Evolutionary conservation across 2,113 vertebrate genomes (phyloP).

Genomic region (Ursus arctos): DNA sequence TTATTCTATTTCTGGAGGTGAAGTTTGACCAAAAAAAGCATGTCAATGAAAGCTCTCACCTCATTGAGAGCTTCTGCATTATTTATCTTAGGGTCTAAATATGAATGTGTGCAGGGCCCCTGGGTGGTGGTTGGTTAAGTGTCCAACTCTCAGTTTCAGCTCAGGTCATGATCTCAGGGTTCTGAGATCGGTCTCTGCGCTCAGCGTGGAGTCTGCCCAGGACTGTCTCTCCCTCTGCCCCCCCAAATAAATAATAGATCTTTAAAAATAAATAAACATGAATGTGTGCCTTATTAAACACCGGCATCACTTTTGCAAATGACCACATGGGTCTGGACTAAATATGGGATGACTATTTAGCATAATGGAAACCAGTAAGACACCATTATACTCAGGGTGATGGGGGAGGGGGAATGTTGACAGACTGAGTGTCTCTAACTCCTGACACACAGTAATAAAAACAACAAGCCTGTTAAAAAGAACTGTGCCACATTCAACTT

Average conservation of each 20-base stretch:
- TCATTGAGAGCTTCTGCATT: not conserved
- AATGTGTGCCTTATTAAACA: not conserved
- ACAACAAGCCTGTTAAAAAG: not conserved
- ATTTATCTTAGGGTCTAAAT: not conserved
- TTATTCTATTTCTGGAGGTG: conserved; percentile 36
- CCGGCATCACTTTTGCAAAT: not conserved
- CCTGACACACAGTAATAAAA: not conserved
- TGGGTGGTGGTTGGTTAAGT: not conserved
- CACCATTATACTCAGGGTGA: not conserved
- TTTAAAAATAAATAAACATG: not conserved
- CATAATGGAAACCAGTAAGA: not conserved
- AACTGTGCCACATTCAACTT: not conserved
- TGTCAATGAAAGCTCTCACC: not conserved
- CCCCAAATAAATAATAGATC: not conserved
- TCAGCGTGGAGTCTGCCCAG: not conserved
- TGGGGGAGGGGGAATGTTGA: not conserved
- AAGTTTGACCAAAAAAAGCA: not conserved
- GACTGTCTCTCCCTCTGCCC: not conserved
- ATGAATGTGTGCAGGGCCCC: not conserved
- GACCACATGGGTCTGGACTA: not conserved
- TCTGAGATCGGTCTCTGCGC: not conserved
- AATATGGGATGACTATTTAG: not conserved
- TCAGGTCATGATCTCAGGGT: not conserved
- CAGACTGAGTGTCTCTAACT: not conserved
- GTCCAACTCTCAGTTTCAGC: not conserved